Conservation (phyloP, 2,888 invertebrate genomes). For the Pristionchus arcanus region DNA sequence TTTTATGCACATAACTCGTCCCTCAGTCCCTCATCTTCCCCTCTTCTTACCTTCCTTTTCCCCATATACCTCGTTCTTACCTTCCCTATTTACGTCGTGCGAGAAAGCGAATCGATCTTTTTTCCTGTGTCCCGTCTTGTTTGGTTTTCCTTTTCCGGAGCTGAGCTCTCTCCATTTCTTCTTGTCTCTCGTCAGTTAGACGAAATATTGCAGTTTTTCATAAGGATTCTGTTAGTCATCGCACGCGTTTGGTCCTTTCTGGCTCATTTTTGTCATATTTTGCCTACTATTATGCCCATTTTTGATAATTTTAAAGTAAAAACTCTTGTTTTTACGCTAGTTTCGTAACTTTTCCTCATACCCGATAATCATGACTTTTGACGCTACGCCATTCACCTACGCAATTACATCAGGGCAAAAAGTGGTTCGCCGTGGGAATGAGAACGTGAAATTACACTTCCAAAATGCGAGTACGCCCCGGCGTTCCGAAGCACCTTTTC, state of each 20-base stretch:
- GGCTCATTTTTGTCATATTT: background rate
- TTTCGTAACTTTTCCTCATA: background rate
- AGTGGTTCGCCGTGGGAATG: background rate
- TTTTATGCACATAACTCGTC: background rate
- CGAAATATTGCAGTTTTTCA: conserved; percentile 15
- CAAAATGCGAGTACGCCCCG: background rate
- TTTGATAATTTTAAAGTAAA: background rate
- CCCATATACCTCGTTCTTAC: conserved; percentile 28
- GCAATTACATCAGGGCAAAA: background rate
- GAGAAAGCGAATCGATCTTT: conserved; percentile 11
- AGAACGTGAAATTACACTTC: background rate
- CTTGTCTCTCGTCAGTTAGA: conserved; percentile 52
- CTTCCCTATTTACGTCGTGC: background rate
- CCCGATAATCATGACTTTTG: background rate
- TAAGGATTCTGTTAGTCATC: conserved; percentile 31
- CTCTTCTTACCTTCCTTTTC: conserved; percentile 56
- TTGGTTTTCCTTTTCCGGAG: conserved; percentile 59
- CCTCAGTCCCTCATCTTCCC: conserved; percentile 35
- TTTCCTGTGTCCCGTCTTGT: conserved; percentile 53
- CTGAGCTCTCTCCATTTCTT: conserved; percentile 55
- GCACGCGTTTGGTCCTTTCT: background rate
- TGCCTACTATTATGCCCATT: background rate
- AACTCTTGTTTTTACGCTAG: background rate
- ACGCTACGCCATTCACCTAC: background rate
- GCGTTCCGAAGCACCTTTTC: background rate